Percentiles rank a stretch among this genome's conserved stretches.
phyloP scores from a whole-genome alignment of 2,888 invertebrate genomes.

The Ryuthela nishihirai region DNA sequence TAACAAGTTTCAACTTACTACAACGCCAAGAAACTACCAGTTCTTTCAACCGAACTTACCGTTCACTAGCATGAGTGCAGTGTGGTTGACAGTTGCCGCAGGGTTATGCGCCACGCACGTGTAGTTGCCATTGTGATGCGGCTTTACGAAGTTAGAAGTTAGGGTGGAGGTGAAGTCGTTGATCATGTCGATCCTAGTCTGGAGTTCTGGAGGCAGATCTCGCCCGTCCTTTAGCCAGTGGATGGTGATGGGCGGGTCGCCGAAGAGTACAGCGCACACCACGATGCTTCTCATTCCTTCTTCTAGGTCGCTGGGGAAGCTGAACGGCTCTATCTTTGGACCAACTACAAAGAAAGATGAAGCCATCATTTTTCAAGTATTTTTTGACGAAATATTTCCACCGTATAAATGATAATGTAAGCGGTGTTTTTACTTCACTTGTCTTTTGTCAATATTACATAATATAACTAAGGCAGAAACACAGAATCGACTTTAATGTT shows the following conservation, averaged over 20 bases:
- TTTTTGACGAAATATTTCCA: no score
- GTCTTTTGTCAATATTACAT: no score
- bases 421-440: no score
- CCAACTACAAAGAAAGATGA: constrained; percentile 34
- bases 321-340: constrained; percentile 42
- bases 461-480: no score
- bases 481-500: no score
- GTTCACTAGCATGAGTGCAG: constrained; percentile 41
- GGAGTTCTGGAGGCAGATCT: constrained; percentile 40
- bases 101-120: constrained; percentile 43
- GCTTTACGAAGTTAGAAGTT: constrained; percentile 39
- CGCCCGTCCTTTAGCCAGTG: constrained; percentile 51
- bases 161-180: constrained; percentile 41
- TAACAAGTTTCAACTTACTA: no score
- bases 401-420: no score
- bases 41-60: no score
- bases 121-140: constrained; percentile 42
- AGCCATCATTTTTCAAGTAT: no score
- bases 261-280: constrained; percentile 42
- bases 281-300: constrained; percentile 42
- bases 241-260: constrained; percentile 44
- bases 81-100: constrained; percentile 40
- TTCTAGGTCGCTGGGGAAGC: constrained; percentile 40
- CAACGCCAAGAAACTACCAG: no score
- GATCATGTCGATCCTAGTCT: constrained; percentile 35